Evolutionary conservation across 1,140 invertebrate genomes (phyloP).

Genomic region (Polyergus mexicanus): DNA sequence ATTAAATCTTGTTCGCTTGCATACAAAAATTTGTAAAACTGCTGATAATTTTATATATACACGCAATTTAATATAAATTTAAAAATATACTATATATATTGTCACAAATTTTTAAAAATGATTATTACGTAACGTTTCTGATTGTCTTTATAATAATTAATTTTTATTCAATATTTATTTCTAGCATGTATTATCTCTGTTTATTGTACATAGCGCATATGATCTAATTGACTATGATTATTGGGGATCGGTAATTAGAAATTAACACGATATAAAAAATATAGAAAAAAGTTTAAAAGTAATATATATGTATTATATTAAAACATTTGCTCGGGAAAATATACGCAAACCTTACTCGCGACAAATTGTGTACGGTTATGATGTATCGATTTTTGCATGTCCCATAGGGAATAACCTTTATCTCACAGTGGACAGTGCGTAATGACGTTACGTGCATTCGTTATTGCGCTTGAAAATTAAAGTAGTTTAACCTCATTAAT

Average conservation of each 20-base stretch:
- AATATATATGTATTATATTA: background rate
- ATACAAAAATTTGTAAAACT: background rate
- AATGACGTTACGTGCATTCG: slow-evolving; percentile 69
- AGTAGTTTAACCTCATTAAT: slow-evolving; percentile 77
- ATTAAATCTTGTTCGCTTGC: background rate
- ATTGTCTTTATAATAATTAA: background rate
- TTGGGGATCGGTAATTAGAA: background rate
- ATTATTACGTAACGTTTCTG: background rate
- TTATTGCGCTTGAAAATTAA: slow-evolving; percentile 74
- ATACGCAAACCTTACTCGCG: background rate
- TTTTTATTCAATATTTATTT: background rate
- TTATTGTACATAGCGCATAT: background rate
- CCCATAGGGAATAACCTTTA: slow-evolving; percentile 70
- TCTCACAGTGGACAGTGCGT: slow-evolving; percentile 60
- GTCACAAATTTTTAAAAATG: background rate
- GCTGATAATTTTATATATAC: background rate
- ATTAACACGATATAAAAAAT: background rate
- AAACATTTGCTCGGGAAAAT: background rate
- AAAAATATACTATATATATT: background rate
- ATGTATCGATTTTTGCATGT: slow-evolving; percentile 59
- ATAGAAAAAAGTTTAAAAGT: background rate
- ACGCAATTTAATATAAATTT: background rate
- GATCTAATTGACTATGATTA: too few relatives aligned
- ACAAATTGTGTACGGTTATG: slow-evolving; percentile 29
- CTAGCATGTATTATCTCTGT: background rate